Conservation (phyloP, 1,140 invertebrate species). For the Bombyx mori region DNA sequence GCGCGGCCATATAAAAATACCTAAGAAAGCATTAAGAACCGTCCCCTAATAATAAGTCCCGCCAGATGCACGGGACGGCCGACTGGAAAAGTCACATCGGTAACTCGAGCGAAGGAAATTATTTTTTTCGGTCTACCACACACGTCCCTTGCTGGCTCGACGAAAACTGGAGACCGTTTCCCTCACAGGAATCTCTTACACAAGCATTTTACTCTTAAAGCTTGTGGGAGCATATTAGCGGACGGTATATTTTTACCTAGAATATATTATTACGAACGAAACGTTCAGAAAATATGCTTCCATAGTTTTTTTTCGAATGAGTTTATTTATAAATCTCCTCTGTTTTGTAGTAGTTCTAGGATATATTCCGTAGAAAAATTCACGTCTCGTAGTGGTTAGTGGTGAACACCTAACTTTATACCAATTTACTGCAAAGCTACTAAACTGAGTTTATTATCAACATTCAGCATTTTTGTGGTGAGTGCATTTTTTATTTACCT, state of each 20-base stretch:
- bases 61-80: conserved; percentile 65
- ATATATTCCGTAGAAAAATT: too few species aligned
- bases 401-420: too few species aligned
- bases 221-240: conserved; percentile 7
- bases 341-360: too few species aligned
- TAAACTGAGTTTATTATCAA: too few species aligned
- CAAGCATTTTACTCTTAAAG: conserved; percentile 23
- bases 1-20: conserved; percentile 64
- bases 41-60: conserved; percentile 66
- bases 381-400: too few species aligned
- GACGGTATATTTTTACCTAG: neutral
- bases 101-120: conserved; percentile 63
- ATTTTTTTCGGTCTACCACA: conserved; percentile 70
- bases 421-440: too few species aligned
- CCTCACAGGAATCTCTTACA: conserved; percentile 36
- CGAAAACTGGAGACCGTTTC: conserved; percentile 46
- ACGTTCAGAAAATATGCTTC: too few species aligned
- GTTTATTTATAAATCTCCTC: neutral
- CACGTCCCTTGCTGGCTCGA: conserved; percentile 61
- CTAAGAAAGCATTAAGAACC: conserved; percentile 64
- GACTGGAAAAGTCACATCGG: conserved; percentile 63
- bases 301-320: too few species aligned
- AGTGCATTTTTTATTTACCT: too few species aligned
- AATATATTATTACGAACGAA: too few species aligned
- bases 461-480: too few species aligned